Evolutionary conservation across 2,888 invertebrate species (phyloP), one percentile per base, ranked within the genome.

Genomic region (Drosophila incognita): DNA sequence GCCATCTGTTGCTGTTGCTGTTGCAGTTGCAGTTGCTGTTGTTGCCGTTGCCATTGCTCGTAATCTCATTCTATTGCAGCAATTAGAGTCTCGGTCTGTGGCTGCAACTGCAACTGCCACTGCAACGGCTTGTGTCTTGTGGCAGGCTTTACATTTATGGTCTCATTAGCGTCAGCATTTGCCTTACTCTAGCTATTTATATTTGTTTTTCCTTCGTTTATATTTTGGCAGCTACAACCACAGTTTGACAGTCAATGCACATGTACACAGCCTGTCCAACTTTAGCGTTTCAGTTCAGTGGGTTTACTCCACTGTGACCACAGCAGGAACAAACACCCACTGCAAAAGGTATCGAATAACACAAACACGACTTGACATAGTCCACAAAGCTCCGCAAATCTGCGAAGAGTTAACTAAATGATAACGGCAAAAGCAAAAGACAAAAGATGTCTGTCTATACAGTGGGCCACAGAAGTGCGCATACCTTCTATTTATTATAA

Each of bases 61-160:
- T 74, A 87, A 85, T 85, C 87, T 83, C 71, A 81, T 84, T 84
- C 85, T 84, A 82, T 82, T 84, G 84, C 87, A 70, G 84, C 87
- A 85, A 85, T 85, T 85, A 85, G 82, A 87, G 84, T 82, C 70
- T 73, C 80, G 67, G 72, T 74, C 65, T 74, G 69, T 60, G 40
- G 56, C 48, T 54, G 8, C 46, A 46, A 46, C 46, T 46, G 24
- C 46, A 46, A 46, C 46, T 24, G 46, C 36, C 24, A 54, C 56
- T 38, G 56, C 56, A 38, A 54, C 38, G 21, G 18, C 24, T 24
- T 36, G 36, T 36, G 24, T 40, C 74, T 81, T 72, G 74, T 75
- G 73, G 74, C 82, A 73, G 73, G 68, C 76, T 69, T 64, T 73
- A 79, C 85, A 82, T 82, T 82, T 85, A 85, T 77, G 81, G 87